Conservation (phyloP, 2,113 vertebrate genomes). For the Tetraodon nigroviridis region DNA sequence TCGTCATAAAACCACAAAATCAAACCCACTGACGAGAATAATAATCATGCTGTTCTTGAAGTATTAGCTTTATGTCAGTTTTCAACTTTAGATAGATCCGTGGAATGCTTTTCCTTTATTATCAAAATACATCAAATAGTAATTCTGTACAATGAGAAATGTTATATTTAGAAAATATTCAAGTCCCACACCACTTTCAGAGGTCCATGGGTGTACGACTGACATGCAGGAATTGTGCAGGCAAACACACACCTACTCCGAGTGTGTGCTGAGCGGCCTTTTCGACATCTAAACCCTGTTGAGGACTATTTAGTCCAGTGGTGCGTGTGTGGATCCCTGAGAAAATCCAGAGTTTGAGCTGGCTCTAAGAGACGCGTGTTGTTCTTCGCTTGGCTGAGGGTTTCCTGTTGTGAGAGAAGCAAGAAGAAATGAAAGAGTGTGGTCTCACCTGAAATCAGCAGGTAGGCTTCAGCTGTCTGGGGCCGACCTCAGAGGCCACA, state of each 20-base stretch:
- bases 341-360: not conserved
- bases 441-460: constrained; percentile 65
- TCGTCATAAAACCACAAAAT: not conserved
- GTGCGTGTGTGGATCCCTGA: not conserved
- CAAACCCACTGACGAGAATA: no score
- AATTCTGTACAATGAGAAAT: not conserved
- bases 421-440: constrained; percentile 23
- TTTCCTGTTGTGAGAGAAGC: constrained; percentile 66
- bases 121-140: no score
- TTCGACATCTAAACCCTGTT: no score
- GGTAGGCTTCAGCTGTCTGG: constrained; percentile 39
- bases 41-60: no score
- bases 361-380: constrained; percentile 9
- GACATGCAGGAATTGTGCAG: no score
- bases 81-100: no score
- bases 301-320: no score
- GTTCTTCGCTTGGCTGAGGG: constrained; percentile 54
- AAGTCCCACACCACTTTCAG: no score
- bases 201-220: no score
- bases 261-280: not conserved
- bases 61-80: no score
- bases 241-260: not conserved
- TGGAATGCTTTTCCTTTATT: not conserved
- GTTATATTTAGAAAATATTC: not conserved
- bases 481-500: constrained; percentile 61